A percentile compares a stretch with the other conserved stretches of the same genome.
Evolutionary conservation across 2,797 vertebrate species (phyloP).

Genomic region (Pelodytes ibericus): DNA sequence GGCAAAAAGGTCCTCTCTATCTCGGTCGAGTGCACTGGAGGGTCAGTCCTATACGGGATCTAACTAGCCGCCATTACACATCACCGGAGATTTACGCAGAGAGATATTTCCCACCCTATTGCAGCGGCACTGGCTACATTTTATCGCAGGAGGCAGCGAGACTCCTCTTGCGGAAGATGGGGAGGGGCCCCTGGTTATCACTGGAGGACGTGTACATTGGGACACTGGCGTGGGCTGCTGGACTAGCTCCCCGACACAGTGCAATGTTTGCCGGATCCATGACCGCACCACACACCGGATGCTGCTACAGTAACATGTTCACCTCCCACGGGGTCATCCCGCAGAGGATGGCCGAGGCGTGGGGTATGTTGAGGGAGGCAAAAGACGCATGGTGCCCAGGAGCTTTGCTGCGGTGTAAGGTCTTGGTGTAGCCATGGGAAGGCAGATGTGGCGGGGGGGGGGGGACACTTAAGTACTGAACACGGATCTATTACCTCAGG

Average conservation of each 20-base stretch:
- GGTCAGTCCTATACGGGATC: slow-evolving; percentile 74
- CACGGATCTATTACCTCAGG: too few species aligned
- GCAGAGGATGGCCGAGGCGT: slow-evolving; percentile 75
- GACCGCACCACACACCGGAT: slow-evolving; percentile 73
- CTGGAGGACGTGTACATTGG: slow-evolving; percentile 88
- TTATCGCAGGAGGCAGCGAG: slow-evolving; percentile 77
- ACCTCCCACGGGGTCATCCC: slow-evolving; percentile 79
- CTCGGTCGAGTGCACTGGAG: slow-evolving; percentile 81
- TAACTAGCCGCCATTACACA: slow-evolving; percentile 73
- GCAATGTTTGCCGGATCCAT: slow-evolving; percentile 81
- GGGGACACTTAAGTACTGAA: too few species aligned
- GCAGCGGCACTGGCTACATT: slow-evolving; percentile 85
- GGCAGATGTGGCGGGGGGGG: too few species aligned
- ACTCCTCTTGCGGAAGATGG: slow-evolving; percentile 73
- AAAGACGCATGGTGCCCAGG: slow-evolving; percentile 72
- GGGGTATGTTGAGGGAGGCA: slow-evolving; percentile 63
- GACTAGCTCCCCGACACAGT: slow-evolving; percentile 79
- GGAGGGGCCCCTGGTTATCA: slow-evolving; percentile 64
- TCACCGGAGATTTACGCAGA: slow-evolving; percentile 68
- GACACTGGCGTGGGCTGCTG: slow-evolving; percentile 71
- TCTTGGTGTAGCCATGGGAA: too few species aligned
- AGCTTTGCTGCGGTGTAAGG: slow-evolving; percentile 78
- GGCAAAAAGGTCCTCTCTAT: slow-evolving; percentile 69
- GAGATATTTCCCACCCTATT: slow-evolving; percentile 82
- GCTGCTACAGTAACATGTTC: slow-evolving; percentile 85